Evolutionary conservation across 1,140 invertebrate genomes (phyloP).

Genomic region (Uloborus diversus): DNA sequence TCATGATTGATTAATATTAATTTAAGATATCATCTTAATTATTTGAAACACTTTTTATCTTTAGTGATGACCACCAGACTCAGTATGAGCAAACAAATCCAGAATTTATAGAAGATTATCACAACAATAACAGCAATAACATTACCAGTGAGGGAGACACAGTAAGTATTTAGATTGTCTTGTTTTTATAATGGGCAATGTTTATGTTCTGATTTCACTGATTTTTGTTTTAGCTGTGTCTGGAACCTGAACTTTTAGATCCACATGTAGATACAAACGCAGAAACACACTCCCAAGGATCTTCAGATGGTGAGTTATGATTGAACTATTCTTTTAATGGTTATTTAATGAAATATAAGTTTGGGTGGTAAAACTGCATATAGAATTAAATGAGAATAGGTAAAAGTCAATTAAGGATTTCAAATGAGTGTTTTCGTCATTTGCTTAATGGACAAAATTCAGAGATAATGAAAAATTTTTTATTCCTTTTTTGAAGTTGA

Average conservation of each 20-base stretch:
- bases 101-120: constrained; percentile 29
- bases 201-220: background rate
- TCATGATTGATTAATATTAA: too few species aligned
- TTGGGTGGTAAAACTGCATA: too few species aligned
- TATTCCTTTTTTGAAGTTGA: too few species aligned
- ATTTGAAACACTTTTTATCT: too few species aligned
- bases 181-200: background rate
- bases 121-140: constrained; percentile 30
- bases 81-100: constrained; percentile 18
- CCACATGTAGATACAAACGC: constrained; percentile 9
- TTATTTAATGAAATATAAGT: too few species aligned
- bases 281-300: constrained; percentile 45
- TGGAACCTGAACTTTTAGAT: constrained; percentile 25
- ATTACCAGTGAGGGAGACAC: background rate
- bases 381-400: too few species aligned
- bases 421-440: too few species aligned
- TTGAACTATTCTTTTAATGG: too few species aligned
- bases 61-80: constrained; percentile 13
- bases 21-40: too few species aligned
- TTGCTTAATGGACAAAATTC: too few species aligned
- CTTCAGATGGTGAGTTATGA: constrained; percentile 30
- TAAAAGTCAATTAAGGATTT: too few species aligned
- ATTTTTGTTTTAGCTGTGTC: background rate
- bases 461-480: too few species aligned
- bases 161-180: background rate